Conservation (phyloP, 2,113 vertebrate genomes). For the Tricholaema leucomelas region DNA sequence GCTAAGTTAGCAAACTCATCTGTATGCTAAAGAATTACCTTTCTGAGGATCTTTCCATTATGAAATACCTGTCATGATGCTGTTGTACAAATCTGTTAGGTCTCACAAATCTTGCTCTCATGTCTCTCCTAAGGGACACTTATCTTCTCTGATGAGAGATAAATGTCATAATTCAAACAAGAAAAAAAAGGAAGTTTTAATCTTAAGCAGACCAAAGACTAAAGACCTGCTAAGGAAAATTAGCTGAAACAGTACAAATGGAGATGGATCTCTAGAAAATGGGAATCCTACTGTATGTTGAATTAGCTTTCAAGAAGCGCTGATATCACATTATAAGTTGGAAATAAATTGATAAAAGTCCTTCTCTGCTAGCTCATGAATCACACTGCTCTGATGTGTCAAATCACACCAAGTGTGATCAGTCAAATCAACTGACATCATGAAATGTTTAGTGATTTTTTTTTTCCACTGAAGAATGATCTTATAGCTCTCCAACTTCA, state of each 20-base stretch:
- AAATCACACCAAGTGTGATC: conserved; percentile 38
- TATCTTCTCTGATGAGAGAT: conserved; percentile 60
- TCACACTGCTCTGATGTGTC: conserved; percentile 29
- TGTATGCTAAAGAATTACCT: conserved; percentile 53
- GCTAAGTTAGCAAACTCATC: conserved; percentile 51
- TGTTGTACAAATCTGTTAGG: conserved; percentile 49
- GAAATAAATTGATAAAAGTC: conserved; percentile 36
- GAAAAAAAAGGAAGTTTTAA: not conserved
- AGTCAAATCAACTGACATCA: conserved; percentile 33
- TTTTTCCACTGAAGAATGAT: not conserved
- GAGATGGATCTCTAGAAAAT: conserved; percentile 45
- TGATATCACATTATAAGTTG: conserved; percentile 33
- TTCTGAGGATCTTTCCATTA: conserved; percentile 53
- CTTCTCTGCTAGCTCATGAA: conserved; percentile 19
- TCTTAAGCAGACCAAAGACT: conserved; percentile 35
- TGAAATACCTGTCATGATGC: conserved; percentile 58
- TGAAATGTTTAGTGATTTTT: not conserved
- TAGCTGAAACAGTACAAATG: conserved; percentile 30
- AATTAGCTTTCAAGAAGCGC: conserved; percentile 18
- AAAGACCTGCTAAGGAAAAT: conserved; percentile 43
- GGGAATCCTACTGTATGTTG: not conserved
- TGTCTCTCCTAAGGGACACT: conserved; percentile 47
- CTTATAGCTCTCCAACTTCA: not conserved
- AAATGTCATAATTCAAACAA: conserved; percentile 42
- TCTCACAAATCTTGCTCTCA: conserved; percentile 59